These are phyloP conservation scores for Heliconius eleuchia DNA, from an alignment of 1,140 invertebrate genomes.

Conservation along the genomic window DNA sequence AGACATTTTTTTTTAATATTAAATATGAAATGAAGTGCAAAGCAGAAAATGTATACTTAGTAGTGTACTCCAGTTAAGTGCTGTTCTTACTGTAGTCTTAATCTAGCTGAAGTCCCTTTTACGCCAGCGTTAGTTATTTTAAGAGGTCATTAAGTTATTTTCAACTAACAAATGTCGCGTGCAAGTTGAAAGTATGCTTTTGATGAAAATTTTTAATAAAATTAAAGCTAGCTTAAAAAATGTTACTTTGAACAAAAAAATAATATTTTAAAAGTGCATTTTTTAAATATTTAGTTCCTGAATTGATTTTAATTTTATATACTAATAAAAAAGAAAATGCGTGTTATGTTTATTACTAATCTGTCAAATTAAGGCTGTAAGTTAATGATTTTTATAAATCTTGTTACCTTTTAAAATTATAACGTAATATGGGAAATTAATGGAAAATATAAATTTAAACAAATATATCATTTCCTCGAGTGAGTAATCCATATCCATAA, in stretches of 20 bases:
- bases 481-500: no score
- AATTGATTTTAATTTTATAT: no score
- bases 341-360: no score
- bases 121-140: conserved; percentile 8
- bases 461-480: no score
- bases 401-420: no score
- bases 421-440: no score
- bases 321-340: no score
- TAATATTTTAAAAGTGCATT: no score
- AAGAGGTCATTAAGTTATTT: conserved; percentile 15
- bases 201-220: conserved; percentile 2
- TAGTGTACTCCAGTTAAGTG: background rate
- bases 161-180: conserved; percentile 15
- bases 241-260: background rate
- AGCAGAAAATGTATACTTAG: conserved; percentile 12
- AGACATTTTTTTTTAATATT: background rate
- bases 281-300: no score
- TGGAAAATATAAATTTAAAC: no score
- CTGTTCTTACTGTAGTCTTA: conserved; percentile 15
- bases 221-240: background rate
- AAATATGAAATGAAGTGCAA: conserved; percentile 6
- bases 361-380: no score
- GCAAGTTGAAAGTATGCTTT: background rate
- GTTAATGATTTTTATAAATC: no score
- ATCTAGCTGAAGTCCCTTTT: conserved; percentile 10